Evolutionary conservation across 2,113 vertebrate genomes (phyloP), one percentile per base, ranked within the genome.

Genomic region (Heterotis niloticus): DNA sequence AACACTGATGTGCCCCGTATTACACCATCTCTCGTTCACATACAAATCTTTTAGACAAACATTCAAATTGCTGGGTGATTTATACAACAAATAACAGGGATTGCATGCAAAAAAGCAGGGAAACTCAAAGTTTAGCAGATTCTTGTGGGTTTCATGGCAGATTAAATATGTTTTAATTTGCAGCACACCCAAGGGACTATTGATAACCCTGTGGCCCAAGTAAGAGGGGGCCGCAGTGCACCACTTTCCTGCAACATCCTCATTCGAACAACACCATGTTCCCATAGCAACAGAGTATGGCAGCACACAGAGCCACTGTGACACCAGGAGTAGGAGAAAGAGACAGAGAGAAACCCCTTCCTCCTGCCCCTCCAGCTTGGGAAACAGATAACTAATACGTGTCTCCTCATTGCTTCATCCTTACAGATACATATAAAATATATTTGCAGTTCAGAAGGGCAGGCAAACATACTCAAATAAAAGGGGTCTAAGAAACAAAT

Each of bases 141-240:
- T 81, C 81, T 81, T 84, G 81, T 82, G 76, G 80, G 81, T 86
- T 82, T 80, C 62, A 81, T 78, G 18, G 65, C 60, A 54, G 85
- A 86, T 87, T 84, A 88, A 89, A 88, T 87, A 86, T 87, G 84
- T 80, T 87, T 89, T 87, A 84, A 88, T 90, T 88, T 88, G 83
- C 80, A 70, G 69, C 83, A 76, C 16, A 81, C 85, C 84, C 20
- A 67, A 81, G 85, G 86, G 83, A 70, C 77, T 79, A 80, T 82
- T 57, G 52, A 83, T 84, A 83, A 78, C 69, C 84, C 85, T 68
- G 60, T 71, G 72, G 67, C 34, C 51, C 54, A 16, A 10, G 52
- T 44, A 18, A n/a, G 44, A 5, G 44, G 72, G 34, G 66, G 9
- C 56, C 44, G 7, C 52, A 29, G 28, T 52, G n/a, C 34, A 28